These are phyloP conservation scores for Helicorthomorpha holstii DNA, from an alignment of 1,140 invertebrate species.

Conservation along the genomic window DNA sequence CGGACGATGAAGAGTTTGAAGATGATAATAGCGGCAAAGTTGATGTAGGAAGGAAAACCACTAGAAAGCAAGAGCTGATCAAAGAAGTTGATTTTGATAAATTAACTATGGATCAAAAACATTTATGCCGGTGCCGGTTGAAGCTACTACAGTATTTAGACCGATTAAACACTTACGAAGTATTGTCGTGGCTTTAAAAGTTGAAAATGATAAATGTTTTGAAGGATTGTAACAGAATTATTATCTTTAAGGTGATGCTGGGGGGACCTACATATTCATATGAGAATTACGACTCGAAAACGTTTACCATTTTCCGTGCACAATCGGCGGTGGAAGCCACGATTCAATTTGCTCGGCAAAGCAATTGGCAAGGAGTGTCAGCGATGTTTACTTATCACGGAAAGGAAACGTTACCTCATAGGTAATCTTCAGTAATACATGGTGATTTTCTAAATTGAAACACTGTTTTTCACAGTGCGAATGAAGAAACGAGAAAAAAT, in stretches of 20 bases:
- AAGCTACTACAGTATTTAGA: constrained; percentile 42
- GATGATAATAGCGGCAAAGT: not conserved
- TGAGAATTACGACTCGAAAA: constrained; percentile 33
- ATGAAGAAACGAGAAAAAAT: no score
- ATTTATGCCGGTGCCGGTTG: constrained; percentile 36
- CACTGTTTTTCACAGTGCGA: no score
- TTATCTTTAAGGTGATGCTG: constrained; percentile 22
- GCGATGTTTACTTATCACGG: constrained; percentile 54
- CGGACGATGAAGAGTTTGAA: not conserved
- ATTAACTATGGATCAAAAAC: constrained; percentile 37
- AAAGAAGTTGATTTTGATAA: constrained; percentile 21
- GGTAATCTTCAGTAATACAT: no score
- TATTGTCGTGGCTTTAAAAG: constrained; percentile 18
- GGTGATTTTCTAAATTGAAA: no score
- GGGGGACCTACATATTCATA: constrained; percentile 26
- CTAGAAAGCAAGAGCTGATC: constrained; percentile 5
- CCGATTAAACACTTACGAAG: constrained; percentile 46
- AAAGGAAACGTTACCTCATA: constrained; percentile 39
- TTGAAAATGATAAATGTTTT: no score
- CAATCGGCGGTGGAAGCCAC: constrained; percentile 36
- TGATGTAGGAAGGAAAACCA: not conserved
- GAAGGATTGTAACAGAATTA: not conserved
- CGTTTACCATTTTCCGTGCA: constrained; percentile 40
- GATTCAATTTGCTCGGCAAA: constrained; percentile 42
- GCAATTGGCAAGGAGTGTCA: constrained; percentile 37